These are phyloP conservation scores for Volucella zonaria DNA, from an alignment of 2,888 invertebrate genomes.

Conservation along the genomic window DNA sequence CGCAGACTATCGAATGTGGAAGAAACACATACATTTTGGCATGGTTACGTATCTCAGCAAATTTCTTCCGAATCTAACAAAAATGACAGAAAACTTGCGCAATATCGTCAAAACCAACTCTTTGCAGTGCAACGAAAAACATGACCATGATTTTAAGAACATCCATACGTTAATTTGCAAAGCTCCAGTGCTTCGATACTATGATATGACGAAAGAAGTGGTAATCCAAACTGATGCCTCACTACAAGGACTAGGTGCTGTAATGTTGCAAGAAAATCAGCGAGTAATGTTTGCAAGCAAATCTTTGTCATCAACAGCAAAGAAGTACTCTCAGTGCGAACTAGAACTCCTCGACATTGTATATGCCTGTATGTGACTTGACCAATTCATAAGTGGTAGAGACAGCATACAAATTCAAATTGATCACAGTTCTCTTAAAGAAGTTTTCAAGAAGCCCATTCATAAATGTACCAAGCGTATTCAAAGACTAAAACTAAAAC, in stretches of 20 bases:
- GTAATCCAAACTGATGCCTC: slow-evolving; percentile 37
- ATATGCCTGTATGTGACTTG: slow-evolving; percentile 33
- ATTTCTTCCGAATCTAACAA: slow-evolving; percentile 21
- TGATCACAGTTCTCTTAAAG: too few species aligned
- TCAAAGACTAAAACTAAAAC: not conserved
- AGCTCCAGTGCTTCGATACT: slow-evolving; percentile 28
- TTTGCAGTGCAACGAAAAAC: slow-evolving; percentile 1
- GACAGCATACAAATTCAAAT: slow-evolving; percentile 5
- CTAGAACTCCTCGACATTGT: slow-evolving; percentile 25
- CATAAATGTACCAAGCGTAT: too few species aligned
- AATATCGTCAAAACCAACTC: slow-evolving; percentile 5
- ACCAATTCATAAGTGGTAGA: slow-evolving; percentile 36
- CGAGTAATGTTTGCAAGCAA: too few species aligned
- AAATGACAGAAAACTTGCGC: too few species aligned
- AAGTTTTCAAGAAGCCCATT: too few species aligned
- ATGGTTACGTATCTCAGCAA: slow-evolving; percentile 32
- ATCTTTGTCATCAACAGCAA: slow-evolving; percentile 15
- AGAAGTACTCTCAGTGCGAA: slow-evolving; percentile 14
- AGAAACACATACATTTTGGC: slow-evolving; percentile 26
- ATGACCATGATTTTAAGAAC: slow-evolving; percentile 21
- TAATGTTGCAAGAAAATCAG: slow-evolving; percentile 14
- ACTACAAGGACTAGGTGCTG: slow-evolving; percentile 23
- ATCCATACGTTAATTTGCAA: not conserved
- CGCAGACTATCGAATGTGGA: too few species aligned
- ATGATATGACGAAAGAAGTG: too few species aligned